Evolutionary conservation across 2,797 vertebrate genomes (phyloP).

Genomic region (Erpetoichthys calabaricus): DNA sequence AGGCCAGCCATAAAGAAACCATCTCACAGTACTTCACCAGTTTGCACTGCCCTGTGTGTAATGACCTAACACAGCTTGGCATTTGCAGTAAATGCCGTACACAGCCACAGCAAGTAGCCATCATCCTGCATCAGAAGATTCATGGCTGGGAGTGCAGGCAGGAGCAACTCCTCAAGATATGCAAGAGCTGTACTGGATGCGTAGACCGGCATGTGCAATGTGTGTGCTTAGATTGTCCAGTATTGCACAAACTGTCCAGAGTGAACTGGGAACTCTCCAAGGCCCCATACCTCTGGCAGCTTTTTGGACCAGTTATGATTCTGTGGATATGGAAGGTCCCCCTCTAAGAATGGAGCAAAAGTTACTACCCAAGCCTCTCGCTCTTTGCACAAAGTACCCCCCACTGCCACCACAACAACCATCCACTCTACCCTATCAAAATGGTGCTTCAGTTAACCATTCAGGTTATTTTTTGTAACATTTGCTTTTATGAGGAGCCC

Average conservation of each 20-base stretch:
- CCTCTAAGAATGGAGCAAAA: constrained; percentile 19
- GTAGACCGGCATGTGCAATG: constrained; percentile 73
- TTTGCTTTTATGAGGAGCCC: too few relatives aligned
- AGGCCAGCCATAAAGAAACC: constrained; percentile 69
- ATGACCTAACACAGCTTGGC: constrained; percentile 83
- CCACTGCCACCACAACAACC: constrained; percentile 3
- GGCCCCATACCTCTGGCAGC: constrained; percentile 84
- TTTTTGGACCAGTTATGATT: constrained; percentile 88
- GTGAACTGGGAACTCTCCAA: constrained; percentile 75
- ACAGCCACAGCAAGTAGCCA: constrained; percentile 73
- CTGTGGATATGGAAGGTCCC: constrained; percentile 14
- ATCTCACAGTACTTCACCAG: constrained; percentile 96
- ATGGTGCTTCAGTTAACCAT: constrained; percentile 34
- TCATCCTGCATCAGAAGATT: constrained; percentile 80
- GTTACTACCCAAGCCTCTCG: constrained; percentile 2
- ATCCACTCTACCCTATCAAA: constrained; percentile 15
- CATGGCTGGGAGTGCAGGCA: constrained; percentile 73
- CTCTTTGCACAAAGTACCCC: not conserved
- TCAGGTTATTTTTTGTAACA: constrained; percentile 18
- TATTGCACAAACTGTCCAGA: constrained; percentile 80
- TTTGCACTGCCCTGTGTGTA: constrained; percentile 89
- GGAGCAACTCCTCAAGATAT: constrained; percentile 82
- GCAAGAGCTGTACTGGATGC: constrained; percentile 75
- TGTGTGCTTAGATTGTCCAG: constrained; percentile 80
- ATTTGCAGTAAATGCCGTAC: constrained; percentile 74